Percentiles rank a stretch among this genome's conserved stretches.
These are phyloP conservation scores for Apotomis turbidana DNA, from an alignment of 2,888 invertebrate genomes.

Conservation along the genomic window DNA sequence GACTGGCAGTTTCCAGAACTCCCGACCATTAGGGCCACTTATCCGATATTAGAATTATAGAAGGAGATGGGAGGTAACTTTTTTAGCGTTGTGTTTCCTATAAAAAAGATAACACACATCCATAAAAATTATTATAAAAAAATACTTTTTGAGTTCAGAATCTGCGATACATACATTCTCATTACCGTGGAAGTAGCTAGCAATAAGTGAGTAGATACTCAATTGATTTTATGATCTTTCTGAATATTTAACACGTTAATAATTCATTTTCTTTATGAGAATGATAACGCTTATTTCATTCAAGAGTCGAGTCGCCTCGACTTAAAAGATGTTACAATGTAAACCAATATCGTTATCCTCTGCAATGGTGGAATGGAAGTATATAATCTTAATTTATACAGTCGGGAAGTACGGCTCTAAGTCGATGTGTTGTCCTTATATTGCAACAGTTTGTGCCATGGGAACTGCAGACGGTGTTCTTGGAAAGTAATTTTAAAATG, in stretches of 20 bases:
- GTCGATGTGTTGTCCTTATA: background rate
- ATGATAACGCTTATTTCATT: slow-evolving; percentile 48
- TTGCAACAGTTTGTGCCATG: slow-evolving; percentile 8
- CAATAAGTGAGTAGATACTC: slow-evolving; percentile 17
- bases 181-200: background rate
- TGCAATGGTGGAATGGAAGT: slow-evolving; percentile 5
- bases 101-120: no score
- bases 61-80: no score
- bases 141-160: background rate
- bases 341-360: slow-evolving; percentile 31
- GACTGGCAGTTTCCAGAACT: slow-evolving; percentile 55
- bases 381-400: slow-evolving; percentile 11
- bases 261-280: slow-evolving; percentile 60
- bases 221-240: slow-evolving; percentile 68
- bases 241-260: slow-evolving; percentile 63
- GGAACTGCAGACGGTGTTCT: slow-evolving; percentile 14
- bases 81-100: no score
- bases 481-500: slow-evolving; percentile 8
- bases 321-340: slow-evolving; percentile 29
- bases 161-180: background rate
- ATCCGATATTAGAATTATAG: background rate
- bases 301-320: slow-evolving; percentile 19
- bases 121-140: no score
- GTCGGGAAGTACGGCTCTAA: no score
- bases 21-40: slow-evolving; percentile 60